Percentiles rank a stretch among this genome's conserved stretches.
These are phyloP conservation scores for Corythoichthys haematopterus DNA, from an alignment of 2,113 vertebrate genomes.

Conservation along the genomic window DNA sequence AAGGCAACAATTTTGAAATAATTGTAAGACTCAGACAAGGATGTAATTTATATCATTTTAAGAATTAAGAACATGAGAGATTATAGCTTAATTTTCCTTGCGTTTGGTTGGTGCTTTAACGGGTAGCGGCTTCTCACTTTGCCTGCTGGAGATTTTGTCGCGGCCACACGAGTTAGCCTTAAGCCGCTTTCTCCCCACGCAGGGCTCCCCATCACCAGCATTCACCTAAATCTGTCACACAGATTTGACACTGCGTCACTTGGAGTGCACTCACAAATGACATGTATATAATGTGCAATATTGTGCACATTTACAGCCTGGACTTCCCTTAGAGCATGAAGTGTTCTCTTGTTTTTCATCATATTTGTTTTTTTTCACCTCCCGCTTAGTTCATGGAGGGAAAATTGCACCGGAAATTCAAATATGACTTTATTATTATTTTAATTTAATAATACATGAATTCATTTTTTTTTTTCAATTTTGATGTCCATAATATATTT, in stretches of 20 bases:
- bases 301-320: conserved; percentile 96
- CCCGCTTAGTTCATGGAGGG: neutral
- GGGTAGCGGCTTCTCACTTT: conserved; percentile 60
- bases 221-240: conserved; percentile 99
- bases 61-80: conserved; percentile 57
- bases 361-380: neutral
- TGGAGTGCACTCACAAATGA: conserved; percentile 88
- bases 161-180: conserved; percentile 82
- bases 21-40: conserved; percentile 6
- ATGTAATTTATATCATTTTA: conserved; percentile 11
- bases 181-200: conserved; percentile 79
- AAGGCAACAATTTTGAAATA: conserved; percentile 8
- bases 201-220: conserved; percentile 82
- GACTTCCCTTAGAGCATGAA: conserved; percentile 66
- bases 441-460: neutral
- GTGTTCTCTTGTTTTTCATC: conserved; percentile 21
- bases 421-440: neutral
- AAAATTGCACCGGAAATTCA: neutral
- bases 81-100: conserved; percentile 32
- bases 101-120: conserved; percentile 46
- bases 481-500: neutral
- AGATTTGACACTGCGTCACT: conserved; percentile 98
- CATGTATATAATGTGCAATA: conserved; percentile 98
- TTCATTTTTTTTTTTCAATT: neutral
- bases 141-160: conserved; percentile 83